Conservation (phyloP, 2,888 invertebrate genomes). For the Pristionchus exspectatus region DNA sequence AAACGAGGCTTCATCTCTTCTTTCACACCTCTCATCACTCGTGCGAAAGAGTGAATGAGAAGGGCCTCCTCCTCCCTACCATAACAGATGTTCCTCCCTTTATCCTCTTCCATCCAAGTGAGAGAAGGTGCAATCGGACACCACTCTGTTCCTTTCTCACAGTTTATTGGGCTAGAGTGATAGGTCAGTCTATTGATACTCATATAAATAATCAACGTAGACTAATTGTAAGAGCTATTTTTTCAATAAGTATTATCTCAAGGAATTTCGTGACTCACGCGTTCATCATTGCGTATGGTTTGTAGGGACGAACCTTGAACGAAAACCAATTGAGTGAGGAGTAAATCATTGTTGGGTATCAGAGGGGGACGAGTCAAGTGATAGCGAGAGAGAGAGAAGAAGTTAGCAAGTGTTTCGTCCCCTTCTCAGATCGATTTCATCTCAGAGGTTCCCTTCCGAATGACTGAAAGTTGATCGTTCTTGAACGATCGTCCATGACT, state of each 20-base stretch:
- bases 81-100: conserved; percentile 34
- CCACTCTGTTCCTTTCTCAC: conserved; percentile 6
- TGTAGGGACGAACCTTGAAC: not conserved
- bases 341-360: conserved; percentile 1
- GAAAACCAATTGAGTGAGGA: not conserved
- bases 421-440: not conserved
- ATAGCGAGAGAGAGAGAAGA: conserved; percentile 44
- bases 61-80: not conserved
- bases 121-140: conserved; percentile 3
- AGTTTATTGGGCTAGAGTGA: not conserved
- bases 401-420: conserved; percentile 31
- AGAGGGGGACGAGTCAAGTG: not conserved
- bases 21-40: not conserved
- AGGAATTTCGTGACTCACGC: not conserved
- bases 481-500: no score
- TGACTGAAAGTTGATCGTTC: not conserved
- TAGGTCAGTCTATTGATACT: not conserved
- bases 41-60: not conserved
- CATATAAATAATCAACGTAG: not conserved
- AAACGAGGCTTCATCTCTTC: not conserved
- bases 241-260: no score
- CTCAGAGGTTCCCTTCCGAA: not conserved
- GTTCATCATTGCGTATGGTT: not conserved
- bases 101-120: not conserved
- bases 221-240: no score